A percentile compares a stretch with the other conserved stretches of the same genome.
These are phyloP conservation scores for Chiloscyllium punctatum DNA, from an alignment of 2,797 vertebrate species.

Conservation along the genomic window DNA sequence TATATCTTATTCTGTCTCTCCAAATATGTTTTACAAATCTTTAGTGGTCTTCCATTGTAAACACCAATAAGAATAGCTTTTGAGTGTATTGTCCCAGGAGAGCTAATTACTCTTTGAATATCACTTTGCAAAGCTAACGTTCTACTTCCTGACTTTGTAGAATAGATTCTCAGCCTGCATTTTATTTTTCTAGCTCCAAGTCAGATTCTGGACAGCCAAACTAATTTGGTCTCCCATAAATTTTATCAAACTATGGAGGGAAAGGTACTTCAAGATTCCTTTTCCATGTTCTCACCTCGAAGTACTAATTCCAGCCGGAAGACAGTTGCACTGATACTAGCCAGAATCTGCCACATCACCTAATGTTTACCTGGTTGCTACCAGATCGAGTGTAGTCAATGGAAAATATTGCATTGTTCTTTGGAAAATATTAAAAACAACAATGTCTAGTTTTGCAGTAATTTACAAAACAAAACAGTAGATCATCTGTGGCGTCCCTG, in stretches of 20 bases:
- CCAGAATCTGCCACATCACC: not conserved
- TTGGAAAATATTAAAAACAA: not conserved
- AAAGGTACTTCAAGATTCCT: not conserved
- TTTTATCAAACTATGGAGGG: not conserved
- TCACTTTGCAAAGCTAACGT: too few relatives aligned
- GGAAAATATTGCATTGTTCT: not conserved
- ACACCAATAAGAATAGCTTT: too few relatives aligned
- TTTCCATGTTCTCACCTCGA: not conserved
- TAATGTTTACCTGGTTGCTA: not conserved
- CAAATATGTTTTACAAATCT: too few relatives aligned
- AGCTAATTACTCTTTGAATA: too few relatives aligned
- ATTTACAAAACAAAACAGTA: not conserved
- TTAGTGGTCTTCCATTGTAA: too few relatives aligned
- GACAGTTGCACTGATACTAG: not conserved
- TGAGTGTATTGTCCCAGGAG: too few relatives aligned
- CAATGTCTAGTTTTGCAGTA: not conserved
- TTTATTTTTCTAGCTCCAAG: not conserved
- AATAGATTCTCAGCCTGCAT: too few relatives aligned
- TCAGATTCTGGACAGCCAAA: not conserved
- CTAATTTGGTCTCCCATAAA: not conserved
- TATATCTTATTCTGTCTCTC: too few relatives aligned
- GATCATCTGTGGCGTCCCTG: not conserved
- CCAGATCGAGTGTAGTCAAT: not conserved
- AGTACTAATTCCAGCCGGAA: not conserved
- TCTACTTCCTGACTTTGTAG: too few relatives aligned